phyloP scores from a whole-genome alignment of 1,140 invertebrate species.

The Drosophila malerkotliana region DNA sequence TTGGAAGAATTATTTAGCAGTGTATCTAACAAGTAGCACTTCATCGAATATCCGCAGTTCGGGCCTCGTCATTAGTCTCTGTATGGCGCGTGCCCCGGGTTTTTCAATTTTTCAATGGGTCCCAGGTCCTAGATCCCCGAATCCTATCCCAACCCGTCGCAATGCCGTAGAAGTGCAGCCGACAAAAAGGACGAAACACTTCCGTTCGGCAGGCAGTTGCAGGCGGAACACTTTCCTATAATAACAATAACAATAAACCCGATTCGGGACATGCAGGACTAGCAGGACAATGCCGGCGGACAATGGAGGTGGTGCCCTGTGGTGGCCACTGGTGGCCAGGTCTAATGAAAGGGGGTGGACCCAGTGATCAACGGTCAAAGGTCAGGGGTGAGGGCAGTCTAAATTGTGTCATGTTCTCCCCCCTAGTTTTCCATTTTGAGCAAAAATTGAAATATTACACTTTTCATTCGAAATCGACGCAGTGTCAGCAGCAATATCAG shows the following conservation, averaged over 20 bases:
- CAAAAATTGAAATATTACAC: constrained; percentile 81
- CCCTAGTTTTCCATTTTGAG: constrained; percentile 16
- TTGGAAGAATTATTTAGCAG: not conserved
- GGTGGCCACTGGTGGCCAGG: constrained; percentile 21
- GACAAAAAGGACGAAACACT: constrained; percentile 61
- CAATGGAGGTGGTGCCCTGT: constrained; percentile 58
- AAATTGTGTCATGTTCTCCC: constrained; percentile 74
- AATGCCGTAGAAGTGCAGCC: constrained; percentile 61
- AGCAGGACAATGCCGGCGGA: constrained; percentile 48
- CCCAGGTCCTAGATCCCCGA: constrained; percentile 15
- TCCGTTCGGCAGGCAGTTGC: constrained; percentile 64
- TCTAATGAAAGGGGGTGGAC: constrained; percentile 50
- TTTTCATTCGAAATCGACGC: constrained; percentile 57
- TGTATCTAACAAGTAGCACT: constrained; percentile 56
- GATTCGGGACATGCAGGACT: constrained; percentile 37
- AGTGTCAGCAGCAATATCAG: constrained; percentile 60
- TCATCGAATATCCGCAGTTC: constrained; percentile 59
- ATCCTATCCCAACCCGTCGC: not conserved
- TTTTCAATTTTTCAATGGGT: constrained; percentile 16
- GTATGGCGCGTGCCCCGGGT: constrained; percentile 45
- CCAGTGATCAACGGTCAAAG: constrained; percentile 61
- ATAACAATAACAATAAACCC: constrained; percentile 82
- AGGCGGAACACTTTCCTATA: constrained; percentile 58
- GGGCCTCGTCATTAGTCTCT: constrained; percentile 65
- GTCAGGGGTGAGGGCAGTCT: constrained; percentile 47